These are phyloP conservation scores for Manis pentadactyla DNA, from an alignment of 2,797 vertebrate species.

Conservation along the genomic window DNA sequence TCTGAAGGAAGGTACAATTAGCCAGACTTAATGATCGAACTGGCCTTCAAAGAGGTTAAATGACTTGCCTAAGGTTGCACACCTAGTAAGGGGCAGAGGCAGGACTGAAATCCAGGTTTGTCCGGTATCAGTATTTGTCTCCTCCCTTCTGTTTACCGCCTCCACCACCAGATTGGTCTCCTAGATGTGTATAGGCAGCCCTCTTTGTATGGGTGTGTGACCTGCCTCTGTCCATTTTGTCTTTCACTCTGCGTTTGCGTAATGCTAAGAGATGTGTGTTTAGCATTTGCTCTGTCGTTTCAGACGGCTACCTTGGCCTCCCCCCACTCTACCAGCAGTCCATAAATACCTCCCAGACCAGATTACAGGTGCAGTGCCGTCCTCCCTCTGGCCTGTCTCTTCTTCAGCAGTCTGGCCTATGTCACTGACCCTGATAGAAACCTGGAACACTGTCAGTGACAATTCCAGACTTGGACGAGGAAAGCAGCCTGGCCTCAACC, in stretches of 20 bases:
- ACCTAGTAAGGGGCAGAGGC: background rate
- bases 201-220: background rate
- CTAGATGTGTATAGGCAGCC: accelerated
- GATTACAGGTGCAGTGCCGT: background rate
- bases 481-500: too few relatives aligned
- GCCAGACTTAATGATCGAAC: background rate
- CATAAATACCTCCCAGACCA: background rate
- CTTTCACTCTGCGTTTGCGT: background rate
- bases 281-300: background rate
- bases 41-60: background rate
- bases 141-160: background rate
- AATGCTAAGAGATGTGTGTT: background rate
- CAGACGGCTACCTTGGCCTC: background rate
- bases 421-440: background rate
- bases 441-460: background rate
- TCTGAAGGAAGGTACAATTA: background rate
- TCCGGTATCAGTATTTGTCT: background rate
- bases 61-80: background rate
- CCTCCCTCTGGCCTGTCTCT: background rate
- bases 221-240: background rate
- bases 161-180: background rate
- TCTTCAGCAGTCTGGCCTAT: background rate
- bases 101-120: background rate
- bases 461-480: background rate
- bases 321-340: accelerated